Evolutionary conservation across 2,888 invertebrate genomes (phyloP).

Genomic region (Lasioglossum oenotherae): DNA sequence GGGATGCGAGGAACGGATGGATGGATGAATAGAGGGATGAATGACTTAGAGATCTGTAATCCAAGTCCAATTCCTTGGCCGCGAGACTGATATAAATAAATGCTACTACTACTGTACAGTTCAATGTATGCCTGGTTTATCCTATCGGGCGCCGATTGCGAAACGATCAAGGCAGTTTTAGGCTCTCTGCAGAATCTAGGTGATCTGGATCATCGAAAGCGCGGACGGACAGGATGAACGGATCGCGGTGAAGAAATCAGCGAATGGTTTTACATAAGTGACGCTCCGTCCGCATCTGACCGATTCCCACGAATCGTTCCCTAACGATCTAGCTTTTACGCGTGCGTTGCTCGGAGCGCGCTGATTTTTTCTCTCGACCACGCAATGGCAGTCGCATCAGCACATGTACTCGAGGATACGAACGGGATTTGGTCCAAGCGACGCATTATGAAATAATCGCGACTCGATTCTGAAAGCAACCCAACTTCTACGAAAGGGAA

Average conservation of each 20-base stretch:
- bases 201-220: neutral
- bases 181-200: neutral
- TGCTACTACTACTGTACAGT: no score
- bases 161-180: neutral
- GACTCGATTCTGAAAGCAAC: neutral
- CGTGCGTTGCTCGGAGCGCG: neutral
- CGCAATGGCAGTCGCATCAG: no score
- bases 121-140: no score
- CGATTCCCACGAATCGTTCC: slow-evolving; percentile 58
- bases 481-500: neutral
- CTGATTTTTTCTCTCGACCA: no score
- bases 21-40: no score
- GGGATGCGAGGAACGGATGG: no score
- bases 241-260: neutral
- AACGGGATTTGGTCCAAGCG: no score
- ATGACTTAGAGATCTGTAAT: no score
- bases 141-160: neutral
- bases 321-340: neutral
- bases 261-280: slow-evolving; percentile 46
- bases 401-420: no score
- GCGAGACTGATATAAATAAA: no score
- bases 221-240: neutral
- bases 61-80: no score
- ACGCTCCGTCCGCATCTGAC: slow-evolving; percentile 44
- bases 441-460: neutral